phyloP scores from a whole-genome alignment of 2,888 invertebrate species.

The Tenthredo distinguenda region DNA sequence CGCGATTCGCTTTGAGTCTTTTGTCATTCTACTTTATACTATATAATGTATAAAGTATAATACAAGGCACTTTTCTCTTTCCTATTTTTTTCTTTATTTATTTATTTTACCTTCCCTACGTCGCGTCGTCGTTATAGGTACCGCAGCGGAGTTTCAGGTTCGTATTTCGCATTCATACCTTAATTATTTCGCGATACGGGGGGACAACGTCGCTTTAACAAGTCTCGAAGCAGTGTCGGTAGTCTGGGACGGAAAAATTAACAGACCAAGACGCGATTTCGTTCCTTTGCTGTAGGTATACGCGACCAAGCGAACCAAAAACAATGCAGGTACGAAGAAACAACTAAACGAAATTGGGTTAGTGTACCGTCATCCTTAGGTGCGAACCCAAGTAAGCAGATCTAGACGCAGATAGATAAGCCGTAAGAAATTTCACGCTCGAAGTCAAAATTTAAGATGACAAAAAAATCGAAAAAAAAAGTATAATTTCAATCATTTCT shows the following conservation, averaged over 20 bases:
- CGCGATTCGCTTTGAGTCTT: constrained; percentile 25
- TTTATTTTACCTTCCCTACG: too few species aligned
- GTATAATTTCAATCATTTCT: background rate
- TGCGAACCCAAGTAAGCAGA: background rate
- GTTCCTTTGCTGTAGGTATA: background rate
- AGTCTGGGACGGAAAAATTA: background rate
- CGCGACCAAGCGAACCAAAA: background rate
- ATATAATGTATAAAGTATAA: background rate
- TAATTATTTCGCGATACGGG: background rate
- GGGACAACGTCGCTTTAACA: background rate
- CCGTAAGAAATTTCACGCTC: background rate
- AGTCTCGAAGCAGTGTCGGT: background rate
- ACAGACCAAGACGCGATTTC: constrained; percentile 41
- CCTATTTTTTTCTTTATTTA: background rate
- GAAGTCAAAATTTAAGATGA: background rate
- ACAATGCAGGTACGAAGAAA: background rate
- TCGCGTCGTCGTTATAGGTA: too few species aligned
- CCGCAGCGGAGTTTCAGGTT: background rate
- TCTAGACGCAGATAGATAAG: background rate
- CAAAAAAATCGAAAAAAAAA: background rate
- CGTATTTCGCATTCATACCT: constrained; percentile 22
- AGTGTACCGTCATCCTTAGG: constrained; percentile 21
- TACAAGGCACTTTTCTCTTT: background rate
- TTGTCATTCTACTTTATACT: background rate
- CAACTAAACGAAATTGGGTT: constrained; percentile 22